Evolutionary conservation across 2,888 invertebrate genomes (phyloP).

Genomic region (Agonopterix alstromeriana): DNA sequence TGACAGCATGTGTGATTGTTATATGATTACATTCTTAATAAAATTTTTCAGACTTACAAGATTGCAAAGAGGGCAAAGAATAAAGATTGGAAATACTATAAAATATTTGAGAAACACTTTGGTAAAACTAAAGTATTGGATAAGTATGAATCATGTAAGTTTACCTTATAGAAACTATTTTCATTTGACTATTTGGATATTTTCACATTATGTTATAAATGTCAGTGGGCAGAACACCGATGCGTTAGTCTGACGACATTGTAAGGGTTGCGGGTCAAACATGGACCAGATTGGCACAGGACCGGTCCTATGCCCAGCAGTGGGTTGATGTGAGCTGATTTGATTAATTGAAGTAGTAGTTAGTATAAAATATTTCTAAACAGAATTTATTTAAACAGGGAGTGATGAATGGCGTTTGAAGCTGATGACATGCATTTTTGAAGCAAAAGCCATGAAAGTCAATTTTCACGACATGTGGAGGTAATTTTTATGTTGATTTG

Average conservation of each 20-base stretch:
- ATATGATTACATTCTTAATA: no score
- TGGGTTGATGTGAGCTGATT: no score
- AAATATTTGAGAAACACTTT: slow-evolving; percentile 63
- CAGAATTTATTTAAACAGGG: slow-evolving; percentile 33
- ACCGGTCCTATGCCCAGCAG: no score
- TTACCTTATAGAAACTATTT: slow-evolving; percentile 1
- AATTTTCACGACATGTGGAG: slow-evolving; percentile 56
- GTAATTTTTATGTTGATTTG: slow-evolving; percentile 29
- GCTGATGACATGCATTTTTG: slow-evolving; percentile 47
- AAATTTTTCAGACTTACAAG: slow-evolving; percentile 52
- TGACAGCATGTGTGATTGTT: no score
- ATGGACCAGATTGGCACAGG: no score
- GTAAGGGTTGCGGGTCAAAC: no score
- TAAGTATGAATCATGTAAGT: slow-evolving; percentile 69
- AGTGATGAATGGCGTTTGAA: slow-evolving; percentile 62
- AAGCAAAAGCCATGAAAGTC: slow-evolving; percentile 43
- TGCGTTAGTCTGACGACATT: no score
- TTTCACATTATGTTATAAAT: no score
- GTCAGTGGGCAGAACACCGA: no score
- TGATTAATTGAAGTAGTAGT: no score
- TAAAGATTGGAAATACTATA: slow-evolving; percentile 59
- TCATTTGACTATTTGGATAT: no score
- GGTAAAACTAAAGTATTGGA: slow-evolving; percentile 52
- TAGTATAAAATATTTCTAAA: no score
- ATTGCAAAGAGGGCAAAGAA: slow-evolving; percentile 59